phyloP scores from a whole-genome alignment of 2,888 invertebrate genomes.

The Cryptops parisi region DNA sequence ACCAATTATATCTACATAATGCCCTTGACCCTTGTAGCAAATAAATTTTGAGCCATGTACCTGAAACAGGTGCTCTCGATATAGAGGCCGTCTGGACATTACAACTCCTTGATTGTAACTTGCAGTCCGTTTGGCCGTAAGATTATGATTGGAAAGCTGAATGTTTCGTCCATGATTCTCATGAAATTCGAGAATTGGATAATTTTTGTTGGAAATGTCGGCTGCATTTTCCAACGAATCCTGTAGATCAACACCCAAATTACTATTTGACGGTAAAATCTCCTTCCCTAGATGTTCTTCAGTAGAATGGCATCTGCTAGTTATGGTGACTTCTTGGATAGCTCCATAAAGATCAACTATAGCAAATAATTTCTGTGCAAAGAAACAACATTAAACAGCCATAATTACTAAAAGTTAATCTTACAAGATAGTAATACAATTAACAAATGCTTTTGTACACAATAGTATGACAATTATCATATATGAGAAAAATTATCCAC shows the following conservation, averaged over 20 bases:
- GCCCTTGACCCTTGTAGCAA: neutral
- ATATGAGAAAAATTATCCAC: slow-evolving; percentile 18
- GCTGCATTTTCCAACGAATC: slow-evolving; percentile 32
- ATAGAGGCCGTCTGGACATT: slow-evolving; percentile 46
- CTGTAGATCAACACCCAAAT: slow-evolving; percentile 14
- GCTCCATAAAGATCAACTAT: slow-evolving; percentile 69
- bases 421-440: neutral
- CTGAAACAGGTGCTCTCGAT: slow-evolving; percentile 52
- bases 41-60: slow-evolving; percentile 31
- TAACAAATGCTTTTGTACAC: slow-evolving; percentile 19
- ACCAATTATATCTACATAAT: neutral
- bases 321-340: slow-evolving; percentile 59
- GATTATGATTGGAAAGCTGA: slow-evolving; percentile 45
- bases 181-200: slow-evolving; percentile 34
- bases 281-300: slow-evolving; percentile 27
- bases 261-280: slow-evolving; percentile 21
- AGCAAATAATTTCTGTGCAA: slow-evolving; percentile 55
- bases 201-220: slow-evolving; percentile 12
- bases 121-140: slow-evolving; percentile 52
- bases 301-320: slow-evolving; percentile 29
- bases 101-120: slow-evolving; percentile 58
- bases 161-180: slow-evolving; percentile 74
- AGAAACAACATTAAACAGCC: neutral
- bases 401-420: neutral
- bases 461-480: neutral